A percentile compares a stretch with the other conserved stretches of the same genome.
phyloP scores from a whole-genome alignment of 2,113 vertebrate genomes.

The Nothoprocta perdicaria region DNA sequence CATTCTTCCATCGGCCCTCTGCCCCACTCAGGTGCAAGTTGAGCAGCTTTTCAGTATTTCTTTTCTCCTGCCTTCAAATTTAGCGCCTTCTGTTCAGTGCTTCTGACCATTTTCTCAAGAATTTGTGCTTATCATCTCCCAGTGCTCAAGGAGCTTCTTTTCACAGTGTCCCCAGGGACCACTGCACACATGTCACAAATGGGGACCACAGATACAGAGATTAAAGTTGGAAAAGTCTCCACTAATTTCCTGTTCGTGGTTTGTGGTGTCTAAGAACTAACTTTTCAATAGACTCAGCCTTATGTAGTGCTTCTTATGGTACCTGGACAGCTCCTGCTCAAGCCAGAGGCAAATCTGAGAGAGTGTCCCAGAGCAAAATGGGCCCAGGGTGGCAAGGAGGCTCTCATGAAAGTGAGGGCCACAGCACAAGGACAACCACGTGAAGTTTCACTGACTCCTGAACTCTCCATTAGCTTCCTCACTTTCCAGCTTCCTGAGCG shows the following conservation, averaged over 20 bases:
- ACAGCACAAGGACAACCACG: neutral
- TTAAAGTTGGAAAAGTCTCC: neutral
- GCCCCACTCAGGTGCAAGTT: neutral
- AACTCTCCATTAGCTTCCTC: no score
- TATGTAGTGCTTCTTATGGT: neutral
- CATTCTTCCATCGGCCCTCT: neutral
- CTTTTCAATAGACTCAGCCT: neutral
- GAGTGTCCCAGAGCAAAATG: neutral
- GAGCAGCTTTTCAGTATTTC: neutral
- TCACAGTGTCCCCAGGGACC: neutral
- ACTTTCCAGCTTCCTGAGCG: no score
- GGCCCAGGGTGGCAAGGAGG: neutral
- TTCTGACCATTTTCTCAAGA: neutral
- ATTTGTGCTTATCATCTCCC: neutral
- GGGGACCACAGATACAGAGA: neutral
- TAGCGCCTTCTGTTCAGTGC: neutral
- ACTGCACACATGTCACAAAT: neutral
- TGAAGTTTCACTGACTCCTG: neutral
- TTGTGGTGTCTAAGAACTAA: neutral
- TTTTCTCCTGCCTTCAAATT: neutral
- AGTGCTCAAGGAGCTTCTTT: neutral
- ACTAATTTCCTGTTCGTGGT: neutral
- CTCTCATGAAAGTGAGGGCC: neutral
- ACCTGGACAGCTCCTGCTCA: neutral
- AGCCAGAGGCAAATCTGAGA: no score